Evolutionary conservation across 2,888 invertebrate species (phyloP).

Genomic region (Drosophila pegasa): DNA sequence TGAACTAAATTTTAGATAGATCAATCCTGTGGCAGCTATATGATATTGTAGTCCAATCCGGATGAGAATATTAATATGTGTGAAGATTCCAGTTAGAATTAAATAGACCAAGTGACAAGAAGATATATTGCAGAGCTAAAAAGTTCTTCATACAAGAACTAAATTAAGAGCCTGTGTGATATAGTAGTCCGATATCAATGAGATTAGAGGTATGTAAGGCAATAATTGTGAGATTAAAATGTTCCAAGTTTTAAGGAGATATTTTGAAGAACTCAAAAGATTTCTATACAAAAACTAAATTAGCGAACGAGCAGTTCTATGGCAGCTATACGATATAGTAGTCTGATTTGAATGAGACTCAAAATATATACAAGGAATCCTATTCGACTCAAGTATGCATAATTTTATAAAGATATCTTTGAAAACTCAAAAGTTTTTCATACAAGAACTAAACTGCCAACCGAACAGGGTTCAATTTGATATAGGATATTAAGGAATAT

Average conservation of each 20-base stretch:
- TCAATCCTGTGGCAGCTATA: no score
- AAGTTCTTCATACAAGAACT: neutral
- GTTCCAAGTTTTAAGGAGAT: neutral
- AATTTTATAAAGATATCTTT: neutral
- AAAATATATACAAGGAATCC: neutral
- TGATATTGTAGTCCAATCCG: neutral
- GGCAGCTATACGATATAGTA: neutral
- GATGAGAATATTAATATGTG: neutral
- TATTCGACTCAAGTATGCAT: neutral
- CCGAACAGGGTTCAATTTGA: no score
- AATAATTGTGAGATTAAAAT: neutral
- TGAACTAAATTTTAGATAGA: neutral
- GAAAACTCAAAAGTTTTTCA: neutral
- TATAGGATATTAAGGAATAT: neutral
- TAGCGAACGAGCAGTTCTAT: neutral
- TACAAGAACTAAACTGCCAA: neutral
- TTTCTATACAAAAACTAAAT: neutral
- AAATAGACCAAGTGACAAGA: neutral
- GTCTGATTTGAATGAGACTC: neutral
- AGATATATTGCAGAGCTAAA: neutral
- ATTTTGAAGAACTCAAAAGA: neutral
- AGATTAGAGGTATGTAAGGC: neutral
- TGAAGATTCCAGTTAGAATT: neutral
- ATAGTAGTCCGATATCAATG: neutral
- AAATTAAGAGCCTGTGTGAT: neutral